phyloP scores from a whole-genome alignment of 2,113 vertebrate genomes.

The Entelurus aequoreus region DNA sequence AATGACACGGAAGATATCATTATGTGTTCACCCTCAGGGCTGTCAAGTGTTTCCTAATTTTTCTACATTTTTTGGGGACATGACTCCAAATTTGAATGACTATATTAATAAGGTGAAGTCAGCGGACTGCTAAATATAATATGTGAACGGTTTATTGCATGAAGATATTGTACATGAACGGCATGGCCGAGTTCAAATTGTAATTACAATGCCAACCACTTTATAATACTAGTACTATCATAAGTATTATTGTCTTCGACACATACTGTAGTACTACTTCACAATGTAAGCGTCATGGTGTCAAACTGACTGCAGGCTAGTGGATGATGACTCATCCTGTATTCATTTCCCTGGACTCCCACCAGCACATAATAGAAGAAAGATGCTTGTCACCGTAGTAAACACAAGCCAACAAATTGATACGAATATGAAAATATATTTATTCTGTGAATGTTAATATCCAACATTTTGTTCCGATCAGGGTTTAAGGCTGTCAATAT shows the following conservation, averaged over 20 bases:
- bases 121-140: slow-evolving; percentile 5
- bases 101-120: slow-evolving; percentile 31
- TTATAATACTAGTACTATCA: slow-evolving; percentile 3
- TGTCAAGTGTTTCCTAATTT: slow-evolving; percentile 24
- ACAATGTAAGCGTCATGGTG: slow-evolving; percentile 49
- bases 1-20: slow-evolving; percentile 3
- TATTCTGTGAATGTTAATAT: neutral
- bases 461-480: too few species aligned
- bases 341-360: slow-evolving; percentile 54
- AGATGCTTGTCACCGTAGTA: slow-evolving; percentile 51
- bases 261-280: slow-evolving; percentile 37
- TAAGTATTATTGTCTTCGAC: slow-evolving; percentile 35
- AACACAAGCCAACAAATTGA: slow-evolving; percentile 37
- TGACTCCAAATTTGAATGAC: slow-evolving; percentile 30
- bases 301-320: slow-evolving; percentile 51
- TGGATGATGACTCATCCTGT: slow-evolving; percentile 53
- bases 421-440: neutral
- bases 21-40: slow-evolving; percentile 8
- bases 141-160: neutral
- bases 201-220: slow-evolving; percentile 39
- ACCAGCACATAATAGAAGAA: slow-evolving; percentile 44
- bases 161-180: neutral
- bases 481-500: too few species aligned
- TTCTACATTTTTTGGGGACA: slow-evolving; percentile 38
- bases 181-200: slow-evolving; percentile 15